Conservation (phyloP, 92 coral and sea anemone species). For the Phymanthus crucifer region DNA sequence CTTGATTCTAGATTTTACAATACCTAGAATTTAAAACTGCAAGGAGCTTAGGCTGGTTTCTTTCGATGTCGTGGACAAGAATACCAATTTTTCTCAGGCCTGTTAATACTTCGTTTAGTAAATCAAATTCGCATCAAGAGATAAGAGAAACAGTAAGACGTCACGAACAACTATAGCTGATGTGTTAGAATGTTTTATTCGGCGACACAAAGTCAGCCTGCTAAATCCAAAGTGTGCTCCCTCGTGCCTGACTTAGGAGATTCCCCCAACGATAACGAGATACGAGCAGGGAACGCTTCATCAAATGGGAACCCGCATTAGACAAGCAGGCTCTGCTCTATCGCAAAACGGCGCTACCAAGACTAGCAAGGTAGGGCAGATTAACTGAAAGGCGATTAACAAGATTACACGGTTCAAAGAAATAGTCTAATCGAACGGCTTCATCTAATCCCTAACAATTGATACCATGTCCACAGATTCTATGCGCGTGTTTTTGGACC, state of each 20-base stretch:
- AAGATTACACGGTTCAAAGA: constrained; percentile 7
- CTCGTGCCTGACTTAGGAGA: background rate
- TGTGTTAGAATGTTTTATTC: background rate
- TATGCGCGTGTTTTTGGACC: background rate
- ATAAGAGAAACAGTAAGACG: no score
- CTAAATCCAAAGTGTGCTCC: background rate
- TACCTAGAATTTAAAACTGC: no score
- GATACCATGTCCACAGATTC: background rate
- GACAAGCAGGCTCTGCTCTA: background rate
- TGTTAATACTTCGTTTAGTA: no score
- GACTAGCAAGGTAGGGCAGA: background rate
- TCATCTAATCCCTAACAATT: background rate
- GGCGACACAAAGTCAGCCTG: background rate
- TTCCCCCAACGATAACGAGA: background rate
- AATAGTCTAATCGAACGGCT: background rate
- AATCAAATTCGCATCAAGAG: no score
- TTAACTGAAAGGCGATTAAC: constrained; percentile 10
- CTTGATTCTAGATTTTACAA: background rate
- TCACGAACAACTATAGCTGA: background rate
- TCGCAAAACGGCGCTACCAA: background rate
- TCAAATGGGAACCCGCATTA: background rate
- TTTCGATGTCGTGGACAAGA: no score
- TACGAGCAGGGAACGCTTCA: background rate
- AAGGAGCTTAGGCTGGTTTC: no score
- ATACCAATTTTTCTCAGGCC: no score